A percentile compares a stretch with the other conserved stretches of the same genome.
Conservation (phyloP, 2,888 invertebrate genomes). For the Ormyrus labotus region DNA sequence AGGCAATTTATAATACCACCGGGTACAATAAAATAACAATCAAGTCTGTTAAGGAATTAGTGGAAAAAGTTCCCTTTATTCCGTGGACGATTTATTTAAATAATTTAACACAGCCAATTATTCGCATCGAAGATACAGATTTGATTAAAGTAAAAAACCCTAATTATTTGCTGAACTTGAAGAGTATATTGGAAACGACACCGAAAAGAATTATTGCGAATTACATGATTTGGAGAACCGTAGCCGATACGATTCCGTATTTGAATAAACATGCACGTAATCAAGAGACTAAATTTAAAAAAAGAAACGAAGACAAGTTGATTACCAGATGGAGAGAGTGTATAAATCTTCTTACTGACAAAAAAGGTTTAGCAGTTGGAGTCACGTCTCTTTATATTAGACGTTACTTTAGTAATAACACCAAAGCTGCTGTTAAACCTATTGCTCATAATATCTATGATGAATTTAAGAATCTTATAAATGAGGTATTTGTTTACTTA, state of each 20-base stretch:
- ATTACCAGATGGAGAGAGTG: constrained; percentile 21
- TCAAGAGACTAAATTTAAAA: too few relatives aligned
- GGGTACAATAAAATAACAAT: not conserved
- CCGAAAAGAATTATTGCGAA: constrained; percentile 86
- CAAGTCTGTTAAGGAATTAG: not conserved
- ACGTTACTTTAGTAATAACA: constrained; percentile 33
- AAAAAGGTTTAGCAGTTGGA: constrained; percentile 17
- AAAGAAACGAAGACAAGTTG: not conserved
- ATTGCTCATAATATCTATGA: constrained; percentile 21
- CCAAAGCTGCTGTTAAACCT: constrained; percentile 7
- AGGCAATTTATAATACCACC: not conserved
- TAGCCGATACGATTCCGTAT: constrained; percentile 16
- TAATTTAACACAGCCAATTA: constrained; percentile 15
- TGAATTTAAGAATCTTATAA: constrained; percentile 17
- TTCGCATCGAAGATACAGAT: not conserved
- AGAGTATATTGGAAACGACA: constrained; percentile 74
- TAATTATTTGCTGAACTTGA: constrained; percentile 9
- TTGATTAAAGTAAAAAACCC: not conserved
- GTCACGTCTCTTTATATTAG: constrained; percentile 45
- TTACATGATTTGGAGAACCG: constrained; percentile 91
- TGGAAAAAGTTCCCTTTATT: not conserved
- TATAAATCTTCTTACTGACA: constrained; percentile 13
- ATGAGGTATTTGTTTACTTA: constrained; percentile 3
- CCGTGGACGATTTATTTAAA: constrained; percentile 28
- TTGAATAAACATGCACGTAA: not conserved